A percentile compares a stretch with the other conserved stretches of the same genome.
These are phyloP conservation scores for Gavialis gangeticus DNA, from an alignment of 2,113 vertebrate genomes.

Conservation along the genomic window DNA sequence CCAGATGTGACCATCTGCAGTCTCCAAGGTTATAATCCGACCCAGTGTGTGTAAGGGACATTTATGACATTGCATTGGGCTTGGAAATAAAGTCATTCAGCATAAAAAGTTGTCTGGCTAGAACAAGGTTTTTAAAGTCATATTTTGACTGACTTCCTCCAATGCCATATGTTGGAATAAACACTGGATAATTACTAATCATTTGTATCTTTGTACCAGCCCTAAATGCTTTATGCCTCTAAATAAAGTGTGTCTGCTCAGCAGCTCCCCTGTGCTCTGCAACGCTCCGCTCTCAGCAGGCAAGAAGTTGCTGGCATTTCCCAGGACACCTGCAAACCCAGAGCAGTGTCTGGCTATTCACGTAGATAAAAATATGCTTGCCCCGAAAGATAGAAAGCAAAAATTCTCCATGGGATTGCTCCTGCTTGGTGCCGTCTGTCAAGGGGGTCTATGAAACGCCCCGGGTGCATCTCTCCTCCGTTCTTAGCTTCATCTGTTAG, in stretches of 20 bases:
- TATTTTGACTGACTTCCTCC: conserved; percentile 15
- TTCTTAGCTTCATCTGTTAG: background rate
- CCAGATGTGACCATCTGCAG: conserved; percentile 47
- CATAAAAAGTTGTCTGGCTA: conserved; percentile 23
- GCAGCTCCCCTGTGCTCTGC: conserved; percentile 46
- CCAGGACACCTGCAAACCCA: conserved; percentile 20
- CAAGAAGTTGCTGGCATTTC: conserved; percentile 67
- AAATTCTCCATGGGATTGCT: background rate
- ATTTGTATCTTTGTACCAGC: conserved; percentile 30
- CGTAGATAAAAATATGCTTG: conserved; percentile 46
- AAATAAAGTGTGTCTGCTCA: conserved; percentile 61
- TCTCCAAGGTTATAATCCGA: conserved; percentile 66
- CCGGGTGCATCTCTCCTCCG: rapidly evolving
- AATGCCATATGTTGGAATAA: background rate
- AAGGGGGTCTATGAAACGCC: background rate
- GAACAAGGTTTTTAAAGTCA: background rate
- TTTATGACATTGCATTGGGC: conserved; percentile 21
- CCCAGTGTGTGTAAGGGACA: conserved; percentile 21
- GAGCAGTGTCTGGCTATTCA: conserved; percentile 61
- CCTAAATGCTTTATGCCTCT: conserved; percentile 63
- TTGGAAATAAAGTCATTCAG: conserved; percentile 47
- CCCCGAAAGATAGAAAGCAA: background rate
- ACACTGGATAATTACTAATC: background rate
- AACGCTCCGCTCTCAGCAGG: conserved; percentile 54
- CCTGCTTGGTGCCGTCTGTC: background rate